Evolutionary conservation across 35 echinoderm and acorn worm species (phyloP).

Genomic region (Diadema setosum): DNA sequence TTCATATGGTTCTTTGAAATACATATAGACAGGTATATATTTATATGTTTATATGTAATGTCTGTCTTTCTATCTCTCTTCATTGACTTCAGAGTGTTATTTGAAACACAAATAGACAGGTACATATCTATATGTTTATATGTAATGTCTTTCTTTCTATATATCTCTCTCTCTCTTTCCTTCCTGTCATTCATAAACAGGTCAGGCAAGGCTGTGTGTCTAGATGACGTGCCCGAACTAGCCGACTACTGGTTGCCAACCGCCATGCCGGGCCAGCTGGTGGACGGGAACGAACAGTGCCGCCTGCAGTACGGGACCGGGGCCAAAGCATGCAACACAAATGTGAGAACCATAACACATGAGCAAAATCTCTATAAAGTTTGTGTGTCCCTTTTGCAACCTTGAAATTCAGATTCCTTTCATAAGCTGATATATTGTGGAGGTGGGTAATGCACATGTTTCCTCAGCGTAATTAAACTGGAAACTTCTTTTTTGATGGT

Average conservation of each 20-base stretch:
- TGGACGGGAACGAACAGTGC: constrained; percentile 70
- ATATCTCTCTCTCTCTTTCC: not conserved
- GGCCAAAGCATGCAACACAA: constrained; percentile 64
- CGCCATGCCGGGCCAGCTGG: constrained; percentile 58
- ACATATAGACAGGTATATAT: not conserved
- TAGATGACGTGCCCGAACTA: constrained; percentile 56
- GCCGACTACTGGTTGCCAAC: constrained; percentile 48
- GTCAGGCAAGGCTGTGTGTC: constrained; percentile 60
- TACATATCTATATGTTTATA: not conserved
- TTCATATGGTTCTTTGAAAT: not conserved
- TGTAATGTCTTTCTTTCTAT: not conserved
- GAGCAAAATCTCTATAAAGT: too few species aligned
- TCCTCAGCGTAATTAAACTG: too few species aligned
- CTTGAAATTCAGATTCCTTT: too few species aligned
- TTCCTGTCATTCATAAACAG: not conserved
- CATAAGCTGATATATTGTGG: too few species aligned
- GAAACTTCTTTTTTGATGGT: too few species aligned
- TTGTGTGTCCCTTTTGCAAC: too few species aligned
- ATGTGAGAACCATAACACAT: constrained; percentile 80
- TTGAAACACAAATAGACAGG: too few species aligned
- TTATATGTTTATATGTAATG: not conserved
- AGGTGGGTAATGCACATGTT: too few species aligned
- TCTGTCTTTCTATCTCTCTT: not conserved
- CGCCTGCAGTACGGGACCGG: constrained; percentile 41
- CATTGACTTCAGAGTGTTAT: not conserved